phyloP scores from a whole-genome alignment of 2,113 vertebrate genomes.

The Myotis brandtii region DNA sequence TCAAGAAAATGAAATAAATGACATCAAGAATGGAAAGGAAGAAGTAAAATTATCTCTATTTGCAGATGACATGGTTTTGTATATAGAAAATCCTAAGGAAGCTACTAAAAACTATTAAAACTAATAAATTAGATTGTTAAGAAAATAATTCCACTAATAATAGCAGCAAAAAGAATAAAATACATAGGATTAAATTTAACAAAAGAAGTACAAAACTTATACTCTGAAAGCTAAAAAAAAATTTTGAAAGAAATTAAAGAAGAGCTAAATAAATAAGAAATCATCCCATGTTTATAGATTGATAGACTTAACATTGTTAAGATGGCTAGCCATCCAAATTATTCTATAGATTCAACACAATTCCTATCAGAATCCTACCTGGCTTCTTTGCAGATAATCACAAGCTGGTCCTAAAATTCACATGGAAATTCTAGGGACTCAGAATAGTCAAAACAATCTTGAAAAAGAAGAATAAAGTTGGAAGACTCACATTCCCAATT shows the following conservation, averaged over 20 bases:
- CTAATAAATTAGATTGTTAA: not conserved
- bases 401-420: not conserved
- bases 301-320: not conserved
- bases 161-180: not conserved
- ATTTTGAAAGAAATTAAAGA: not conserved
- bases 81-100: not conserved
- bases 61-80: not conserved
- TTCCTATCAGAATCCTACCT: not conserved
- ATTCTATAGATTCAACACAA: not conserved
- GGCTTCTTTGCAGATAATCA: slow-evolving; percentile 3
- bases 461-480: not conserved
- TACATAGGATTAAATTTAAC: slow-evolving; percentile 8
- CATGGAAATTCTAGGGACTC: not conserved
- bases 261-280: not conserved
- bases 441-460: not conserved
- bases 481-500: not conserved
- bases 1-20: not conserved
- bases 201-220: not conserved
- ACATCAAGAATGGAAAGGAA: not conserved
- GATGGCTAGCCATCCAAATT: not conserved
- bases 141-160: not conserved
- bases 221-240: slow-evolving; percentile 26
- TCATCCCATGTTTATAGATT: not conserved
- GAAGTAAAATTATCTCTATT: not conserved
- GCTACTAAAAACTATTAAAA: not conserved